These are phyloP conservation scores for Edolisoma coerulescens DNA, from an alignment of 2,113 vertebrate genomes.

Conservation along the genomic window DNA sequence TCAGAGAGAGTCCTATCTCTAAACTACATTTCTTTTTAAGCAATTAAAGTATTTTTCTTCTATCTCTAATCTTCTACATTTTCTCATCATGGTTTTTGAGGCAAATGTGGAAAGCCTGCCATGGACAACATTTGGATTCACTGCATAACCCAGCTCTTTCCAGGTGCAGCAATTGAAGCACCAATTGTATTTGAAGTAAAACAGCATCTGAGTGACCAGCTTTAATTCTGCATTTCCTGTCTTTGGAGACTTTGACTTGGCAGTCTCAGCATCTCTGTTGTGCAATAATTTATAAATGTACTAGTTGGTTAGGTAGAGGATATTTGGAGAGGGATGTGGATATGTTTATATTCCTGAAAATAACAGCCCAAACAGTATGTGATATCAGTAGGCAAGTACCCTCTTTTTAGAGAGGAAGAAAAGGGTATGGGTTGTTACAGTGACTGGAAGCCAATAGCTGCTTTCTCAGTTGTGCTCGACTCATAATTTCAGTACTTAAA, in stretches of 20 bases:
- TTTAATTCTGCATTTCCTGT: neutral
- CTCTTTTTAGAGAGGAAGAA: neutral
- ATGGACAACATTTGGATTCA: neutral
- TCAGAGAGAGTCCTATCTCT: neutral
- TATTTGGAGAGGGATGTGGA: neutral
- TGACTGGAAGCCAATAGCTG: neutral
- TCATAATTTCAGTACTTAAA: neutral
- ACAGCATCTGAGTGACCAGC: neutral
- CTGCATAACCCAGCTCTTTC: neutral
- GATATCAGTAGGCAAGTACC: neutral
- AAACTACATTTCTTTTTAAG: neutral
- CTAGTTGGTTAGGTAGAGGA: neutral
- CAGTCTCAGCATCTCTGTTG: neutral
- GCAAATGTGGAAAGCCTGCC: neutral
- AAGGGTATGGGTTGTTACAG: neutral
- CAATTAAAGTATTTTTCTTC: neutral
- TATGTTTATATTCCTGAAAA: neutral
- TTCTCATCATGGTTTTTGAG: neutral
- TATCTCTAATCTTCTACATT: neutral
- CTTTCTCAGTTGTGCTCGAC: neutral
- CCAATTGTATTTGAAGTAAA: neutral
- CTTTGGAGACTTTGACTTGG: neutral
- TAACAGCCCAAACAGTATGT: neutral
- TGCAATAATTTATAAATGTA: neutral
- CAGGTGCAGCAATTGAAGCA: neutral